Evolutionary conservation across 2,888 invertebrate genomes (phyloP), one percentile per base, ranked within the genome.

Genomic region (Sarcophaga variegata): DNA sequence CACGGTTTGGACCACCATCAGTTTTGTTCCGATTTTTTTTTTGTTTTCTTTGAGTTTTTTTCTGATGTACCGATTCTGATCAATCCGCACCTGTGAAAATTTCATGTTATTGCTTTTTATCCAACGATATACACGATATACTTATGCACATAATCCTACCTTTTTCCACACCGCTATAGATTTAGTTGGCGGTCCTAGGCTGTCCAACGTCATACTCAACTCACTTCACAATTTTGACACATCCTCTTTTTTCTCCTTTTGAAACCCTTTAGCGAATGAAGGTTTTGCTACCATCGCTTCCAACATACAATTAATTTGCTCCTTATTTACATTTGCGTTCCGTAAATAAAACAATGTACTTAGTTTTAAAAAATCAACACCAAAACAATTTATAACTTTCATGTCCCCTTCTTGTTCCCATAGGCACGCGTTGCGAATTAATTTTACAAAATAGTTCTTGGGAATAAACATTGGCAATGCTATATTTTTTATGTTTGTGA

Each of bases 221-320:
- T 59, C 71, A n/a, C 20, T 60, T 37, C 27, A 59, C 60, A 71
- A 71, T 71, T 60, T 71, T 20, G 27, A 4, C 71, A 70, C 70
- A 70, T 70, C 49, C 49, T 49, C 49, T 49, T 59, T 71, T n/a
- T 71, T 71, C 20, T 71, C 71, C 27, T 71, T 71, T 71, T 60
- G 60, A n/a, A 71, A 59, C 11, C 71, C 71, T 59, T 71, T 59
- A 0, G 22, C 71, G 25, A 54, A 71, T 59, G 71, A 8, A 49
- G 71, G 25, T 4, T 71, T 71, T 59, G 71, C 71, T 12, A 47
- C 8, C 71, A 71, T 71, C 8, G 71, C 71, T 71, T 71, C 59
- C 49, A 60, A 37, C 27, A 71, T 17, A 17, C 54, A 59, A 60
- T 59, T 59, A 10, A 59, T 25, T 27, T 71, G 71, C 14, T 37